A percentile compares a stretch with the other conserved stretches of the same genome.
These are phyloP conservation scores for Enoplosus armatus DNA, from an alignment of 2,797 vertebrate species.

Conservation along the genomic window DNA sequence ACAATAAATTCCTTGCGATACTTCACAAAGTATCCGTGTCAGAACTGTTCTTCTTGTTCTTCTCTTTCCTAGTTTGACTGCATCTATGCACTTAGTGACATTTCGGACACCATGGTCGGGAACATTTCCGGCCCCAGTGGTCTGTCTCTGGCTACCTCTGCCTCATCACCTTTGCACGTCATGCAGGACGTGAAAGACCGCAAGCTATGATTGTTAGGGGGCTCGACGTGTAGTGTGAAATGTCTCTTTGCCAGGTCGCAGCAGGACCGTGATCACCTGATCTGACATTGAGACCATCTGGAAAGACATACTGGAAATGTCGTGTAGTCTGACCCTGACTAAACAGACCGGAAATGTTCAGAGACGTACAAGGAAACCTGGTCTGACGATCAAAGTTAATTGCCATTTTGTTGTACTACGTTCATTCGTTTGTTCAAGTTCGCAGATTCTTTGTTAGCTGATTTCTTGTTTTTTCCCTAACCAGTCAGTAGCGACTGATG, in stretches of 20 bases:
- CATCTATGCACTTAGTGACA: neutral
- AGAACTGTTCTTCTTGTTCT: neutral
- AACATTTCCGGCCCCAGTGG: neutral
- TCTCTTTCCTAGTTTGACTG: neutral
- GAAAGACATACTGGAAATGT: neutral
- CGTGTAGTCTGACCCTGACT: neutral
- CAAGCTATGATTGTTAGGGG: neutral
- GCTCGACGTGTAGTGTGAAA: neutral
- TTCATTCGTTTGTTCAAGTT: neutral
- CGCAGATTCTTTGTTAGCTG: neutral
- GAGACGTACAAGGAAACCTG: no score
- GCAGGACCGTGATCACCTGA: constrained; percentile 3
- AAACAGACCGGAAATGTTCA: neutral
- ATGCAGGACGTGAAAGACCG: neutral
- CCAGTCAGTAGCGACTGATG: neutral
- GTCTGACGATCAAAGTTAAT: neutral
- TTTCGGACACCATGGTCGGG: neutral
- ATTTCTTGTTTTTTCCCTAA: neutral
- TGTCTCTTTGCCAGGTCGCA: constrained; percentile 21
- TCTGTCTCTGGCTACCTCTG: neutral
- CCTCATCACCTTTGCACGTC: constrained; percentile 2
- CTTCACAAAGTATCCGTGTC: neutral
- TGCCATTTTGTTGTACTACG: neutral
- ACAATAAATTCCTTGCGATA: neutral
- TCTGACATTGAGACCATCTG: constrained; percentile 36